Conservation (phyloP, 2,888 invertebrate genomes). For the Tyria jacobaeae region DNA sequence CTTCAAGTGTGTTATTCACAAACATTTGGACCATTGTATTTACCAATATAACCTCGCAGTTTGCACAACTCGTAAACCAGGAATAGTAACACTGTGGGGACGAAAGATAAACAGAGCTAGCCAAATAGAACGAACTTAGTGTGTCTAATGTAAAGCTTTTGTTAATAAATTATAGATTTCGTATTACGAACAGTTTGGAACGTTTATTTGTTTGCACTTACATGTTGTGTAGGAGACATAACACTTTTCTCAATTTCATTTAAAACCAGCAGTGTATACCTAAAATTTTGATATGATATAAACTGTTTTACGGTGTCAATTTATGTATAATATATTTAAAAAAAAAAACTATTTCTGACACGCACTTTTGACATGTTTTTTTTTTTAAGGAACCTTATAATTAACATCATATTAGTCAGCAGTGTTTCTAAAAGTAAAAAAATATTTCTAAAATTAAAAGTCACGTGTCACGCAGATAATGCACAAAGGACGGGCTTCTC, state of each 20-base stretch:
- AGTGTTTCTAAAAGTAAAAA: too few relatives aligned
- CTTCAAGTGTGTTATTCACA: conserved; percentile 12
- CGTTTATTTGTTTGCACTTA: conserved; percentile 5
- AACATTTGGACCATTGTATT: conserved; percentile 16
- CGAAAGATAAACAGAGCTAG: conserved; percentile 37
- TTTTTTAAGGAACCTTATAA: too few relatives aligned
- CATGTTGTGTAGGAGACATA: neutral
- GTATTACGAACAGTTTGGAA: conserved; percentile 16
- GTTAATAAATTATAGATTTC: conserved; percentile 32
- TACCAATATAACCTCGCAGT: conserved; percentile 28
- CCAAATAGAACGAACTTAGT: conserved; percentile 42
- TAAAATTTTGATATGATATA: neutral
- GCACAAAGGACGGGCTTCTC: too few relatives aligned
- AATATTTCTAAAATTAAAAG: too few relatives aligned
- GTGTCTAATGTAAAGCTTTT: conserved; percentile 28
- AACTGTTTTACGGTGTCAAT: neutral
- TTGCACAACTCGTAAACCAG: conserved; percentile 43
- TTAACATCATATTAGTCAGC: too few relatives aligned
- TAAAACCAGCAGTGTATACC: neutral
- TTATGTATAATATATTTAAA: too few relatives aligned
- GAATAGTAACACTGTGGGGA: conserved; percentile 39
- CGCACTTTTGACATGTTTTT: too few relatives aligned
- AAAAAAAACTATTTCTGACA: too few relatives aligned
- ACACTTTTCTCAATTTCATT: neutral
- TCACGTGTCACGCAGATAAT: too few relatives aligned